Evolutionary conservation across 2,113 vertebrate species (phyloP).

Genomic region (Arenaria interpres): DNA sequence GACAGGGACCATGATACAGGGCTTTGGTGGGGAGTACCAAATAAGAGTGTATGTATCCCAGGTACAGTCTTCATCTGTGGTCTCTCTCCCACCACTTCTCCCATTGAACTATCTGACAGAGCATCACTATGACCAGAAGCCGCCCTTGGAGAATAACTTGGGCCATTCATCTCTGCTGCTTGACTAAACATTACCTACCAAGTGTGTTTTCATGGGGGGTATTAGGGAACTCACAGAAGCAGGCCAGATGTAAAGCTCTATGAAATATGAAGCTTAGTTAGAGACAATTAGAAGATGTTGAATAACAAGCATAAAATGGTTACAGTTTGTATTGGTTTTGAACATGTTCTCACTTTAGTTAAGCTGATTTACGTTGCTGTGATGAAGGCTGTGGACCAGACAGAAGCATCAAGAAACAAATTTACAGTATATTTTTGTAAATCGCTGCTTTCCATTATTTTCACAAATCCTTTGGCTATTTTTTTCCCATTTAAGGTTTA

Average conservation of each 20-base stretch:
- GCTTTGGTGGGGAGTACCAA: not conserved
- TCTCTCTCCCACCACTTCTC: not conserved
- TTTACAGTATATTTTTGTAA: not conserved
- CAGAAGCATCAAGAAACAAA: not conserved
- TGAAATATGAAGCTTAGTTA: not conserved
- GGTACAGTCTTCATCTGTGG: not conserved
- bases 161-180: not conserved
- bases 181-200: not conserved
- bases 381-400: not conserved
- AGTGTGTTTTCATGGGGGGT: not conserved
- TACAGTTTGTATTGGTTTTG: not conserved
- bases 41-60: not conserved
- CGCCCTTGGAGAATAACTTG: not conserved
- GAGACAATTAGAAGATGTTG: not conserved
- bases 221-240: not conserved
- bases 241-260: not conserved
- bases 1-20: not conserved
- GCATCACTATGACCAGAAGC: not conserved
- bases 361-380: not conserved
- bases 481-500: not conserved
- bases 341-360: not conserved
- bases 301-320: not conserved
- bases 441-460: not conserved
- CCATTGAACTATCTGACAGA: rapidly evolving
- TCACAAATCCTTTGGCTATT: not conserved